Evolutionary conservation across 2,113 vertebrate genomes (phyloP).

Genomic region (Megaptera novaeangliae): DNA sequence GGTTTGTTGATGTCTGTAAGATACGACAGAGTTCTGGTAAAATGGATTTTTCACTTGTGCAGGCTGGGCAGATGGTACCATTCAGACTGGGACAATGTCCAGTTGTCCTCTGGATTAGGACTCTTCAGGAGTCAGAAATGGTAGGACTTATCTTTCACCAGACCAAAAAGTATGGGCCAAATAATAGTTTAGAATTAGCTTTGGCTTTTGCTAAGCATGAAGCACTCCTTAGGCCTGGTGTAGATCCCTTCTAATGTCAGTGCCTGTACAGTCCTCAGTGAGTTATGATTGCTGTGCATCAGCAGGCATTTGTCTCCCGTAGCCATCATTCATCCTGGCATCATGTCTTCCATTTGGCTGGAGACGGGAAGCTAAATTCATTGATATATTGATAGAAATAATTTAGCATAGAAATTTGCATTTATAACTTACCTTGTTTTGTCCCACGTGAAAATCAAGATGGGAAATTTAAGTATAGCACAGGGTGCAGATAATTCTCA

Average conservation of each 20-base stretch:
- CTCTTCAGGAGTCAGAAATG: background rate
- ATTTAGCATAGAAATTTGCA: background rate
- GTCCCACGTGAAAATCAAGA: background rate
- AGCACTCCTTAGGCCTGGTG: background rate
- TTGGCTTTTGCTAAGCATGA: background rate
- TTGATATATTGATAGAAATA: background rate
- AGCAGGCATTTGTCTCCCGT: background rate
- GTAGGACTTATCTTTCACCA: background rate
- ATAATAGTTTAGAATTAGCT: background rate
- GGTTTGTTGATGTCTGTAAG: background rate
- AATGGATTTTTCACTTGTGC: background rate
- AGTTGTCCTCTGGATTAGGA: background rate
- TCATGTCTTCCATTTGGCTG: background rate
- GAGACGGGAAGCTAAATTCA: background rate
- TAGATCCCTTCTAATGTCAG: rapidly evolving
- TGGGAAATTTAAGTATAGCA: background rate
- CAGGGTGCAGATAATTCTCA: background rate
- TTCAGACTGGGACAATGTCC: background rate
- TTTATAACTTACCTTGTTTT: background rate
- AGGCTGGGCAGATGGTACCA: background rate
- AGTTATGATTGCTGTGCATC: rapidly evolving
- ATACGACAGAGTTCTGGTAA: background rate
- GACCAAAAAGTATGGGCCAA: background rate
- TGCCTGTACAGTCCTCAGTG: background rate
- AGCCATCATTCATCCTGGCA: rapidly evolving